These are phyloP conservation scores for Eulemur rufifrons DNA, from an alignment of 2,113 vertebrate species.

Conservation along the genomic window DNA sequence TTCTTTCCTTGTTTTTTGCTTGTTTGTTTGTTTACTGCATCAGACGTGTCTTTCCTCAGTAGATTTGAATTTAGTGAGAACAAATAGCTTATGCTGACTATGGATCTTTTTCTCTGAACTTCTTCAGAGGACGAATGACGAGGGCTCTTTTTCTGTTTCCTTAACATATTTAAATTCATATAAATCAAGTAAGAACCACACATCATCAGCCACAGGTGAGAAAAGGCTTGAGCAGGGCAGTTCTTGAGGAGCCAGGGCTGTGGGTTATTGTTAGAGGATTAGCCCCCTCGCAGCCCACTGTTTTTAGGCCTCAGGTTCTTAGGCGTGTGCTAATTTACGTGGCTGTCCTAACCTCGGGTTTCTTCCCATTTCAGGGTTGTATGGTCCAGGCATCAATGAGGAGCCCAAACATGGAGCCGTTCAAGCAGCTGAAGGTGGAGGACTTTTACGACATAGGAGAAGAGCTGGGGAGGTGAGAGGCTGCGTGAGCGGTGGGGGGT, in stretches of 20 bases:
- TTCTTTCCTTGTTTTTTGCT: too few species aligned
- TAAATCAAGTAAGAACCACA: not conserved
- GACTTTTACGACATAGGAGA: constrained; percentile 94
- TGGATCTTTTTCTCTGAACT: not conserved
- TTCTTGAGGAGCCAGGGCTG: not conserved
- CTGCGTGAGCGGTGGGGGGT: not conserved
- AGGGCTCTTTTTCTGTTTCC: not conserved
- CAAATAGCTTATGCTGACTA: not conserved
- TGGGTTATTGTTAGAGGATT: not conserved
- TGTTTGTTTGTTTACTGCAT: not conserved
- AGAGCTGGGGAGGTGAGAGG: constrained; percentile 93
- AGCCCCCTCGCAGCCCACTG: not conserved
- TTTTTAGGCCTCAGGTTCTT: not conserved
- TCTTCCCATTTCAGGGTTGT: constrained; percentile 70
- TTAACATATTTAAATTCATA: not conserved
- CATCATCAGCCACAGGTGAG: not conserved
- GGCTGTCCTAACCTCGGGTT: not conserved
- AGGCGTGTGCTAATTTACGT: not conserved
- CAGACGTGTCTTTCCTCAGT: not conserved
- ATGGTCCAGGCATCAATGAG: constrained; percentile 86
- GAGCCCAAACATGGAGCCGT: constrained; percentile 92
- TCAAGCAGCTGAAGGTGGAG: constrained; percentile 96
- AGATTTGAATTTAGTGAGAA: not conserved
- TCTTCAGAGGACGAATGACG: not conserved
- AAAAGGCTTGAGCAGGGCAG: not conserved